Conservation (phyloP, 2,113 vertebrate species). For the Sclerurus mexicanus region DNA sequence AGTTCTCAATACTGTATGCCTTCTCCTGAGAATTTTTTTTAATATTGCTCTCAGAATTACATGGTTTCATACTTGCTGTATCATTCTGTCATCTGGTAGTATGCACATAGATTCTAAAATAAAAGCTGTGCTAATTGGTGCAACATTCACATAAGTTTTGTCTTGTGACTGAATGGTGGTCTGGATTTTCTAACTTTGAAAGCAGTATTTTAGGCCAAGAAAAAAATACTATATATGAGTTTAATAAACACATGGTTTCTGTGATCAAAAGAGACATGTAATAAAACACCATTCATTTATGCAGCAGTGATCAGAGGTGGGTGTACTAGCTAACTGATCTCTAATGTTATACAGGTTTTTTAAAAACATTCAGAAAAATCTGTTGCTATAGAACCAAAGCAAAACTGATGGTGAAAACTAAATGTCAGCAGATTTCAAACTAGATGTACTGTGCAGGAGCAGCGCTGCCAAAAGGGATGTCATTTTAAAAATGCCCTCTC, state of each 20-base stretch:
- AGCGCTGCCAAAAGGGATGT: neutral
- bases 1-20: constrained; percentile 69
- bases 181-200: neutral
- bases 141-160: constrained; percentile 28
- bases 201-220: neutral
- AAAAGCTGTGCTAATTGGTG: constrained; percentile 37
- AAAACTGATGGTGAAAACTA: neutral
- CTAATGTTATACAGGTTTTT: neutral
- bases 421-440: neutral
- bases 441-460: neutral
- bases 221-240: neutral
- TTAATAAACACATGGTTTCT: neutral
- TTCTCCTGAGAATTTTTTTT: constrained; percentile 74
- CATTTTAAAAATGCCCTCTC: neutral
- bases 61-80: constrained; percentile 33
- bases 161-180: neutral
- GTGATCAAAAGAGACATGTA: neutral
- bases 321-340: neutral
- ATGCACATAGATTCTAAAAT: constrained; percentile 24
- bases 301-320: neutral
- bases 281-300: accelerated
- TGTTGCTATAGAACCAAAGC: neutral
- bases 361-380: neutral
- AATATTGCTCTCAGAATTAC: constrained; percentile 78
- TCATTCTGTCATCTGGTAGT: constrained; percentile 44